A percentile compares a stretch with the other conserved stretches of the same genome.
Conservation (phyloP, 2,888 invertebrate species). For the Andricus curvator region DNA sequence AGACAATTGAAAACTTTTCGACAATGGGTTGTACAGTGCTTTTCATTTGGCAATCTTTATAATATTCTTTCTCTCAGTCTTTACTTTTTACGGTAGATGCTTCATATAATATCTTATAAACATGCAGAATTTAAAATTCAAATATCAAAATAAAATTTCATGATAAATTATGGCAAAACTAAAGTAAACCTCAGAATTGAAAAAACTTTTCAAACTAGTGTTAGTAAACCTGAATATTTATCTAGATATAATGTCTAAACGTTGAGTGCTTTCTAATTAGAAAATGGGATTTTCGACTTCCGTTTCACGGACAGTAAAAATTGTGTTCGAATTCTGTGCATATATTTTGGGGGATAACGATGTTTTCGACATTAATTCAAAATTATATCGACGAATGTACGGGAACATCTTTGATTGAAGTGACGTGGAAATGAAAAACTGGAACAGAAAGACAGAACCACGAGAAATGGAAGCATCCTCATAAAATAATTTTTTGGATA, state of each 20-base stretch:
- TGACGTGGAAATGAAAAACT: slow-evolving; percentile 38
- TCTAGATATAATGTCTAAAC: slow-evolving; percentile 44
- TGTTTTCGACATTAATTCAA: slow-evolving; percentile 15
- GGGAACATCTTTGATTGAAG: slow-evolving; percentile 8
- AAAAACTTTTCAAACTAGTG: not conserved
- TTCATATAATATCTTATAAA: slow-evolving; percentile 12
- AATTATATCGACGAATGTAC: slow-evolving; percentile 18
- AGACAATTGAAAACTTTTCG: slow-evolving; percentile 4
- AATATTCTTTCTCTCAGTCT: slow-evolving; percentile 20
- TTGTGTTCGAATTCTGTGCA: slow-evolving; percentile 19
- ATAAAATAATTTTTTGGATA: not conserved
- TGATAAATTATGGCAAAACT: slow-evolving; percentile 1
- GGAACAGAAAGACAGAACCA: slow-evolving; percentile 15
- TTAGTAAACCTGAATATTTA: not conserved
- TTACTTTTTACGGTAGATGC: slow-evolving; percentile 2
- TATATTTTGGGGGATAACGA: slow-evolving; percentile 15
- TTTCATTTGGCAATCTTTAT: not conserved
- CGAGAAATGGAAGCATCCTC: not conserved
- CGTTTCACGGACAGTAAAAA: slow-evolving; percentile 19
- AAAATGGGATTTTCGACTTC: slow-evolving; percentile 26
- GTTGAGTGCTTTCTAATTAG: slow-evolving; percentile 42
- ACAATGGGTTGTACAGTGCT: not conserved
- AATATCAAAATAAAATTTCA: slow-evolving; percentile 1
- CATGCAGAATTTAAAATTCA: not conserved
- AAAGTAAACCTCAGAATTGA: not conserved